Percentiles rank a stretch among this genome's conserved stretches.
phyloP scores from a whole-genome alignment of 2,797 vertebrate species.

The Betta splendens region DNA sequence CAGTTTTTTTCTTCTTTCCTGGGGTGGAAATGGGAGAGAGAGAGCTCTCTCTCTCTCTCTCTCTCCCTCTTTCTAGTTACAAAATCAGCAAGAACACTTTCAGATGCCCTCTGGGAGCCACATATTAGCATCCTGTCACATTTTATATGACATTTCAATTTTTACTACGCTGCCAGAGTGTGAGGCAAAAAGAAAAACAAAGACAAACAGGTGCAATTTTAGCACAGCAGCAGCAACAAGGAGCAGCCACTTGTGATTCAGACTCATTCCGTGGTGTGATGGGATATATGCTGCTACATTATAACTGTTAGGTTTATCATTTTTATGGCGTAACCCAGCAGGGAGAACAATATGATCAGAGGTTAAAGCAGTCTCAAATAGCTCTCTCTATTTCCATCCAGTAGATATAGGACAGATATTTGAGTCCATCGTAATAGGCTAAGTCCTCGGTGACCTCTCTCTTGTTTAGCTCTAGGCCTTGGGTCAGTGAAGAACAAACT shows the following conservation, averaged over 20 bases:
- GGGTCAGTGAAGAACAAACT: constrained; percentile 76
- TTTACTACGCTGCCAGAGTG: constrained; percentile 70
- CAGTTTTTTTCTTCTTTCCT: constrained; percentile 45
- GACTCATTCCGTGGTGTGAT: constrained; percentile 69
- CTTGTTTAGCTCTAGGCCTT: constrained; percentile 77
- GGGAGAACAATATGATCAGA: constrained; percentile 68
- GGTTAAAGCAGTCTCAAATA: constrained; percentile 74
- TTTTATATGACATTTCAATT: constrained; percentile 82
- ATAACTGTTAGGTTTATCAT: constrained; percentile 72
- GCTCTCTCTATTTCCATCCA: constrained; percentile 60
- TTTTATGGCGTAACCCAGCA: constrained; percentile 67
- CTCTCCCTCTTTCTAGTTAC: constrained; percentile 69
- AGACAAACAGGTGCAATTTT: constrained; percentile 81
- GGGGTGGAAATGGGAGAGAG: constrained; percentile 58
- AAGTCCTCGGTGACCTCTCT: constrained; percentile 74
- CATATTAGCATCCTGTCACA: constrained; percentile 79
- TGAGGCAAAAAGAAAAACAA: constrained; percentile 64
- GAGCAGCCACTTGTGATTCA: constrained; percentile 70
- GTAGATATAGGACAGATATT: constrained; percentile 78
- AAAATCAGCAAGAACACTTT: constrained; percentile 77
- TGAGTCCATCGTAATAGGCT: constrained; percentile 69
- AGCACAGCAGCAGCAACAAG: constrained; percentile 65
- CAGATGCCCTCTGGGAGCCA: constrained; percentile 77
- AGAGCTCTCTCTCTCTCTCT: constrained; percentile 62
- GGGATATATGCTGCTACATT: constrained; percentile 62